Evolutionary conservation across 2,888 invertebrate genomes (phyloP).

Genomic region (Mythimna vitellina): DNA sequence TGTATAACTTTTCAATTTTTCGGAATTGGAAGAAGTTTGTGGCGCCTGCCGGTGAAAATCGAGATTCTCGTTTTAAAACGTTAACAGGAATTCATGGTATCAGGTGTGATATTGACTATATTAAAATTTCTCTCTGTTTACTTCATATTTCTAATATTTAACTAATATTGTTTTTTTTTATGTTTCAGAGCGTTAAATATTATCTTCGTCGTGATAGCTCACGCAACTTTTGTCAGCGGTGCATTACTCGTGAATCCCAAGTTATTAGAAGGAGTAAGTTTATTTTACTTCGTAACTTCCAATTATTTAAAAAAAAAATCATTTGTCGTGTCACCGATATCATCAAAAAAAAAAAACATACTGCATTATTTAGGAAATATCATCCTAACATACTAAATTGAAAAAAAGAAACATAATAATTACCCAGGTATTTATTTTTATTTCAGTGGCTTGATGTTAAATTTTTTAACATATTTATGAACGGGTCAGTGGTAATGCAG

Average conservation of each 20-base stretch:
- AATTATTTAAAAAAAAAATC: not conserved
- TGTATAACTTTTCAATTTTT: conserved; percentile 70
- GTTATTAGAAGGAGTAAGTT: conserved; percentile 64
- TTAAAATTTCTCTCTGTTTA: not conserved
- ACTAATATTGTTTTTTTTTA: not conserved
- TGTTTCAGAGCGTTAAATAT: conserved; percentile 24
- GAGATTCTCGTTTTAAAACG: conserved; percentile 46
- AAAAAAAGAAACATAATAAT: no score
- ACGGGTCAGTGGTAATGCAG: conserved; percentile 69
- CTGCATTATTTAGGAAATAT: no score
- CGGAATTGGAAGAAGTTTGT: conserved; percentile 68
- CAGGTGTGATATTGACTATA: conserved; percentile 54
- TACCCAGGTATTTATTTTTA: not conserved
- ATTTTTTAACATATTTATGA: conserved; percentile 32
- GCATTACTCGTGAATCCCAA: conserved; percentile 49
- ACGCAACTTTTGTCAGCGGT: conserved; percentile 31
- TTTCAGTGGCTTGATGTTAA: conserved; percentile 34
- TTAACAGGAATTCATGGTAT: conserved; percentile 66
- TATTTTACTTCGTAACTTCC: not conserved
- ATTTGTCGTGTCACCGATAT: no score
- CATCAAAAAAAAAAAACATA: no score
- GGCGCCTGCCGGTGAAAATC: conserved; percentile 5
- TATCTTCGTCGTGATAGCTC: conserved; percentile 29
- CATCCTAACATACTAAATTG: no score
- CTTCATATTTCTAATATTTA: not conserved